phyloP scores from a whole-genome alignment of 2,797 vertebrate species.

The Pelobates cultripes region DNA sequence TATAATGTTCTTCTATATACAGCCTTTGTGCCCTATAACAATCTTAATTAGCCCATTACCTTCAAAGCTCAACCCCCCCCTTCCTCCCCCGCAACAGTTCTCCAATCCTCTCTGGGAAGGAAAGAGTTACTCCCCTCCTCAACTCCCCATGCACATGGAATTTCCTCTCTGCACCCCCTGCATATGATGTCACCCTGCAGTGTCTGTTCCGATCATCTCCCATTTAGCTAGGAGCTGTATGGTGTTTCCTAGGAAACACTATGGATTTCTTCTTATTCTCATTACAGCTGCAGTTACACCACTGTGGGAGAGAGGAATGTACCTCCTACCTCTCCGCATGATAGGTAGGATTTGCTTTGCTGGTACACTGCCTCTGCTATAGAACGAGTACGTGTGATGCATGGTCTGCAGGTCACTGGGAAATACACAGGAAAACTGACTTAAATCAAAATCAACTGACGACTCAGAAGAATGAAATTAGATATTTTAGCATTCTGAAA shows the following conservation, averaged over 20 bases:
- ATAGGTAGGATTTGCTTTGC: slow-evolving; percentile 38
- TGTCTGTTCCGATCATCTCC: slow-evolving; percentile 22
- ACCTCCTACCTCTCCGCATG: slow-evolving; percentile 31
- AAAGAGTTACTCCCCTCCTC: slow-evolving; percentile 5
- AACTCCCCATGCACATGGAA: slow-evolving; percentile 11
- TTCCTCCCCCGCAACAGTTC: too few relatives aligned
- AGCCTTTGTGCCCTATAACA: too few relatives aligned
- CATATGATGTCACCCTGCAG: slow-evolving; percentile 11
- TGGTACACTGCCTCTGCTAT: slow-evolving; percentile 39
- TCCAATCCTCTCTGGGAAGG: neutral
- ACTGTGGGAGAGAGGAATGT: slow-evolving; percentile 31
- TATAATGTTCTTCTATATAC: too few relatives aligned
- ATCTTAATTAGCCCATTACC: too few relatives aligned
- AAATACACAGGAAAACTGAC: slow-evolving; percentile 15
- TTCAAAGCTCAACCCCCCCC: too few relatives aligned
- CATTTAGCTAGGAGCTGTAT: slow-evolving; percentile 40
- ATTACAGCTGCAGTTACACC: slow-evolving; percentile 44
- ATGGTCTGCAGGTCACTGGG: slow-evolving; percentile 20
- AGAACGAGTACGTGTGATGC: slow-evolving; percentile 13
- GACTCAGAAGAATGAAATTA: neutral
- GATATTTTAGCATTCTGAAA: too few relatives aligned
- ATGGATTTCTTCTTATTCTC: slow-evolving; percentile 49
- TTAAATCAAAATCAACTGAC: slow-evolving; percentile 1
- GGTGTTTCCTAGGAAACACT: slow-evolving; percentile 55
- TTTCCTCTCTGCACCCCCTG: slow-evolving; percentile 13